Conservation (phyloP, 2,113 vertebrate genomes). For the Helogale parvula region DNA sequence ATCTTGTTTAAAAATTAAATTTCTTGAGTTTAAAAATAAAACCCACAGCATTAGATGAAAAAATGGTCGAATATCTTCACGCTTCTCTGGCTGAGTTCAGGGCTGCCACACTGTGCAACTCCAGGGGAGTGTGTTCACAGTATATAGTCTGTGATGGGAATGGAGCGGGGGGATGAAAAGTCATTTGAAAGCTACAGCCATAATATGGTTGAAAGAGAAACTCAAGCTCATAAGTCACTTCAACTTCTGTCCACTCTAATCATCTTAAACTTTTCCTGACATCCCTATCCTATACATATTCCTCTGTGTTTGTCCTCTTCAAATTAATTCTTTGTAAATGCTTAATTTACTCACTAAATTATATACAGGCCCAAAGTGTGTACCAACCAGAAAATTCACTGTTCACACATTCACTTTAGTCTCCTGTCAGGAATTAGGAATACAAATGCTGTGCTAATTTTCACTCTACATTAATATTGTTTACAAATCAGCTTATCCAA, state of each 20-base stretch:
- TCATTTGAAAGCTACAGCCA: conserved; percentile 1
- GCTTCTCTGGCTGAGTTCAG: neutral
- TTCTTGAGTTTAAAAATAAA: conserved; percentile 40
- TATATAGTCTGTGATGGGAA: neutral
- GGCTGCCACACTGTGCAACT: neutral
- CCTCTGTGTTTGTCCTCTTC: neutral
- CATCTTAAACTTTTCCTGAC: neutral
- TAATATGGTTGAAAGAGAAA: conserved; percentile 45
- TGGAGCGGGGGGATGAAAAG: neutral
- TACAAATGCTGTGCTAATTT: conserved; percentile 21
- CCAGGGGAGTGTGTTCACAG: neutral
- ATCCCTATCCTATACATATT: neutral
- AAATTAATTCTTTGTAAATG: conserved; percentile 40
- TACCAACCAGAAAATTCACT: neutral
- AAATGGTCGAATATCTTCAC: neutral
- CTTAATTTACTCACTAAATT: conserved; percentile 21
- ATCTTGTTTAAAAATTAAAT: conserved; percentile 48
- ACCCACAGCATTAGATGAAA: neutral
- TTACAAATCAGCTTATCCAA: neutral
- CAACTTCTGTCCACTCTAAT: neutral
- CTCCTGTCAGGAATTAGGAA: neutral
- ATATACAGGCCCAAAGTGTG: neutral
- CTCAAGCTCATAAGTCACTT: conserved; percentile 5
- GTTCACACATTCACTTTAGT: neutral
- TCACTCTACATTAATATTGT: neutral